phyloP scores from a whole-genome alignment of 1,140 invertebrate genomes.

The Drosophila rhopaloa region DNA sequence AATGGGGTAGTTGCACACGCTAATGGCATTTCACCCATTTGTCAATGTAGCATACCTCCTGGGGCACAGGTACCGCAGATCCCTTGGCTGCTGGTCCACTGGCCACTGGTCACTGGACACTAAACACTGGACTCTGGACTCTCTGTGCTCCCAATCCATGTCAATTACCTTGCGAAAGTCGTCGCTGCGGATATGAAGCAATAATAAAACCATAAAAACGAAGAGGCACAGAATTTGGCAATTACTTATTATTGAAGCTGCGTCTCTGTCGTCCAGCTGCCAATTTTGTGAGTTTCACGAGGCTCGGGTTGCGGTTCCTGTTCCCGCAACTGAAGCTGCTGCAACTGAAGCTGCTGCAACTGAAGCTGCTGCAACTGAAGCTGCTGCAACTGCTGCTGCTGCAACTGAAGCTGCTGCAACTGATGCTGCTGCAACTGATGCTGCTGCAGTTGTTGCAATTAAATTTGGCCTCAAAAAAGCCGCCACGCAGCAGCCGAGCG shows the following conservation, averaged over 20 bases:
- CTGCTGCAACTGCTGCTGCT: constrained; percentile 46
- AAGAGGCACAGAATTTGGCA: constrained; percentile 62
- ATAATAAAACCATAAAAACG: constrained; percentile 64
- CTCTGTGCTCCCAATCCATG: constrained; percentile 50
- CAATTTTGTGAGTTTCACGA: constrained; percentile 66
- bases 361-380: constrained; percentile 26
- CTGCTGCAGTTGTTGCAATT: constrained; percentile 68
- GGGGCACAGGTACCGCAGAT: background rate
- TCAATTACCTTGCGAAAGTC: constrained; percentile 75
- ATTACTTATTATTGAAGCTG: constrained; percentile 44
- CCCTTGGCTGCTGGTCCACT: background rate
- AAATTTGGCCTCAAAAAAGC: constrained; percentile 78
- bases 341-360: background rate
- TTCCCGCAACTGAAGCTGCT: constrained; percentile 15
- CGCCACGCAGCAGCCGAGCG: constrained; percentile 26
- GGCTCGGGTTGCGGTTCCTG: constrained; percentile 16
- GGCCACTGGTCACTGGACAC: too few species aligned
- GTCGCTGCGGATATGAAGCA: constrained; percentile 20
- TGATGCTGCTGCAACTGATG: constrained; percentile 1
- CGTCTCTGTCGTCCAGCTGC: constrained; percentile 46
- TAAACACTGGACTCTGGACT: background rate
- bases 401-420: constrained; percentile 19
- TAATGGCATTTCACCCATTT: constrained; percentile 63
- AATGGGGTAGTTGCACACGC: constrained; percentile 22
- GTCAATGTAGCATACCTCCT: constrained; percentile 42